Evolutionary conservation across 2,797 vertebrate genomes (phyloP), one percentile per base, ranked within the genome.

Genomic region (Enteromius radiatus): DNA sequence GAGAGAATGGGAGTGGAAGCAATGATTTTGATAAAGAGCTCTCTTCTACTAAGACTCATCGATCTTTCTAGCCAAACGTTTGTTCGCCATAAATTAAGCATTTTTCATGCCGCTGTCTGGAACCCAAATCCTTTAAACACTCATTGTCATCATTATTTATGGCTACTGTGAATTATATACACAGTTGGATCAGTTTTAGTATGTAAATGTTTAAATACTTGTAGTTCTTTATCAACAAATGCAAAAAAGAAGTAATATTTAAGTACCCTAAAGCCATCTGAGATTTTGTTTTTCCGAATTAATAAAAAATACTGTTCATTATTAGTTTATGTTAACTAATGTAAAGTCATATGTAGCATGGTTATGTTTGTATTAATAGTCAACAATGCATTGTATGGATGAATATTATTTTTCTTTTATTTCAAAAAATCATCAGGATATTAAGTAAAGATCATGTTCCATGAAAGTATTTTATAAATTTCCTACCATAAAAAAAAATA

Each of bases 1-100:
- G 52, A 31, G 43, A 64, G 56, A 81, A 14, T 14, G 45, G 19
- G 56, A 47, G n/a, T 61, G 28, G 54, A 49, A 64, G 21, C 15
- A 71, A 56, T 68, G 76, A 84, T 84, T 65, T 78, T 54, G 76
- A 78, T 49, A 38, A 77, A 79, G 69, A 73, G 19, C 43, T 65
- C 67, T 56, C 23, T n/a, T 52, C 21, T 21, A 79, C 14, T 74
- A 64, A 12, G 59, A 41, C 31, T 64, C 33, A 81, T 52, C 6
- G 36, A 41, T 75, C 45, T 38, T 61, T 65, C 31, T 33, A 49
- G 59, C 71, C 47, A 65, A 82, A 75, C 7, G 11, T 67, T 67
- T 75, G 70, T 67, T 81, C 8, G 17, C 33, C 11, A 82, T 82
- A 28, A 75, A 82, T 65, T 26, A 81, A 65, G 47, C 31, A 67